Percentiles rank a stretch among this genome's conserved stretches.
phyloP scores from a whole-genome alignment of 1,140 invertebrate species.

The Drosophila tristis region DNA sequence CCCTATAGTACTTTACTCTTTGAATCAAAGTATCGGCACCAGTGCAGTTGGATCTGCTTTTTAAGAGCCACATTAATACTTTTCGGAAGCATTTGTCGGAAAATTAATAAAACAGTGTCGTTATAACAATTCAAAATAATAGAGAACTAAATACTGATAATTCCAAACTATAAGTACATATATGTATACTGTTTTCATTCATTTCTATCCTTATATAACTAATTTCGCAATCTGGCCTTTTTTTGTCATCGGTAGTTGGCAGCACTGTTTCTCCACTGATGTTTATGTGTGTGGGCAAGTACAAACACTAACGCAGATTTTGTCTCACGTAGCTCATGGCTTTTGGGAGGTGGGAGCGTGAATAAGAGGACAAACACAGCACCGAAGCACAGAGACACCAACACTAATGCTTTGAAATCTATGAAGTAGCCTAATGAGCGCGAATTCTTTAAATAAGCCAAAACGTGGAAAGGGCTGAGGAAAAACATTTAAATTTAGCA shows the following conservation, averaged over 20 bases:
- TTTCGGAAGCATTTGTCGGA: too few relatives aligned
- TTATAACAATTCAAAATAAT: too few relatives aligned
- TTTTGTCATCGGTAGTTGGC: not conserved
- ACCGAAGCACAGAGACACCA: constrained; percentile 5
- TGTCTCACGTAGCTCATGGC: constrained; percentile 64
- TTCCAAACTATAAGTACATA: too few relatives aligned
- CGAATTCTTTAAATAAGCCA: constrained; percentile 67
- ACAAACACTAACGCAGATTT: constrained; percentile 25
- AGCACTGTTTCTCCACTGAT: constrained; percentile 21
- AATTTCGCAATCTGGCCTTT: too few relatives aligned
- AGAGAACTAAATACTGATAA: too few relatives aligned
- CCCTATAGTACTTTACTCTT: too few relatives aligned
- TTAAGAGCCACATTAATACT: too few relatives aligned
- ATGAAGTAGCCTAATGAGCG: constrained; percentile 70
- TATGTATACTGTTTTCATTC: too few relatives aligned
- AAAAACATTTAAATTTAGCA: constrained; percentile 43
- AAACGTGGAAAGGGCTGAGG: constrained; percentile 63
- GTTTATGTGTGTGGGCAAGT: constrained; percentile 17
- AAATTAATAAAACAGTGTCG: too few relatives aligned
- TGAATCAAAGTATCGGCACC: too few relatives aligned
- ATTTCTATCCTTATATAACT: too few relatives aligned
- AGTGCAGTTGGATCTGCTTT: too few relatives aligned
- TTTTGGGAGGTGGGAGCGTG: constrained; percentile 35
- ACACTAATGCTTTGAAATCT: constrained; percentile 4
- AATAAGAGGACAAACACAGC: constrained; percentile 38